phyloP scores from a whole-genome alignment of 2,797 vertebrate genomes.

The Iguana delicatissima region DNA sequence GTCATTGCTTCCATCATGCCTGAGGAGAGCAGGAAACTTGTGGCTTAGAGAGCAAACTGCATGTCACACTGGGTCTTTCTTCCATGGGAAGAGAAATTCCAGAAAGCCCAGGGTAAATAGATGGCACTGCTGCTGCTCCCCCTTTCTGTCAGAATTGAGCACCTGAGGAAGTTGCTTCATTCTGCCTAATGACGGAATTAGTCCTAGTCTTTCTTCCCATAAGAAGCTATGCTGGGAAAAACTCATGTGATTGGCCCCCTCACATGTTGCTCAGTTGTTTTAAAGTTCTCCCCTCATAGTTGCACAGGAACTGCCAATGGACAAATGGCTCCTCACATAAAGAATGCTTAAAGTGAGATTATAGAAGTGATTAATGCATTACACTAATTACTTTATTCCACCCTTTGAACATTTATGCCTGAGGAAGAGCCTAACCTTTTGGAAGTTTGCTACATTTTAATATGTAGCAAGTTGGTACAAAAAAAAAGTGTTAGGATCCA shows the following conservation, averaged over 20 bases:
- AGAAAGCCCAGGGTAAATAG: neutral
- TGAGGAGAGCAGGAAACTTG: no score
- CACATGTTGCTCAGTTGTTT: neutral
- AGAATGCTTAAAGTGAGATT: conserved; percentile 3
- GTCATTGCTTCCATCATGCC: no score
- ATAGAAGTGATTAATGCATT: neutral
- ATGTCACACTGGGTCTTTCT: neutral
- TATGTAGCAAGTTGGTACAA: neutral
- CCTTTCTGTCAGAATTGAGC: no score
- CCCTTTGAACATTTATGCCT: conserved; percentile 7
- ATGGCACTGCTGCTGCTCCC: no score
- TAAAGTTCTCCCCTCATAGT: neutral
- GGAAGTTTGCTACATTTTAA: neutral
- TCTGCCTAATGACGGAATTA: no score
- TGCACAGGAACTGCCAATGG: neutral
- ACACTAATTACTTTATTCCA: conserved; percentile 13
- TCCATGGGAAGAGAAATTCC: neutral
- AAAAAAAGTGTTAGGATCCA: neutral
- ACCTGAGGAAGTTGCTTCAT: no score
- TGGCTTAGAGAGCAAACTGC: neutral
- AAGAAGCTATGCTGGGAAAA: neutral
- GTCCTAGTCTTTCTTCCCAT: neutral
- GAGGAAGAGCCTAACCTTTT: neutral
- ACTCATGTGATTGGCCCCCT: neutral
- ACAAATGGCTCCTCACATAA: neutral